Evolutionary conservation across 2,797 vertebrate species (phyloP).

Genomic region (Syndactyla subalaris): DNA sequence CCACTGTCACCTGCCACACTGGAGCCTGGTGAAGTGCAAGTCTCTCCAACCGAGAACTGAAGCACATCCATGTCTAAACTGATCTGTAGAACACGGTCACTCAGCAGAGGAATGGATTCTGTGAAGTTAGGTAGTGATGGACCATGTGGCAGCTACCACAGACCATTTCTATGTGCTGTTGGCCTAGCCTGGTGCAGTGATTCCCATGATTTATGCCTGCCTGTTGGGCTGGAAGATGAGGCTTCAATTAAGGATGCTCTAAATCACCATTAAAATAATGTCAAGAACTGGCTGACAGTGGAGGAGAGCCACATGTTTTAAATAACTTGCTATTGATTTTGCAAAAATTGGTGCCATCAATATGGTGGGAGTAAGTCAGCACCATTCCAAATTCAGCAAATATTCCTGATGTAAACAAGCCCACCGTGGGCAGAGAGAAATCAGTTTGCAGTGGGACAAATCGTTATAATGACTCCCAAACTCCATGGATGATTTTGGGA

Average conservation of each 20-base stretch:
- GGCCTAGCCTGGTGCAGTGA: neutral
- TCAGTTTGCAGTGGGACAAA: conserved; percentile 4
- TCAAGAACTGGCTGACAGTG: neutral
- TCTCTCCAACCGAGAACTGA: neutral
- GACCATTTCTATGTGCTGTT: neutral
- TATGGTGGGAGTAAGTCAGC: conserved; percentile 37
- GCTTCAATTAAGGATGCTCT: neutral
- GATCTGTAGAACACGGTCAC: neutral
- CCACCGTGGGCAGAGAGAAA: neutral
- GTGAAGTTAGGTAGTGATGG: neutral
- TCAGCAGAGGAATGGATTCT: neutral
- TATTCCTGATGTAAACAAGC: conserved; percentile 43
- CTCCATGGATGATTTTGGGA: conserved; percentile 49
- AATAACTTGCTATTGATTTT: conserved; percentile 55
- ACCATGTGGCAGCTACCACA: neutral
- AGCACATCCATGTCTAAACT: neutral
- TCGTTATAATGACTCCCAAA: neutral
- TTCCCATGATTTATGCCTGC: neutral
- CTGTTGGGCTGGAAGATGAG: conserved; percentile 8
- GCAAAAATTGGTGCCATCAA: conserved; percentile 3
- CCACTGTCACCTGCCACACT: accelerated
- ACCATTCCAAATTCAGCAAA: conserved; percentile 29
- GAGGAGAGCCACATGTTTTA: conserved; percentile 16
- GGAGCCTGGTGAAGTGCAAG: neutral
- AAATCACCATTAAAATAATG: conserved; percentile 27